Conservation (phyloP, 1,140 invertebrate genomes). For the Agrypnia vestita region DNA sequence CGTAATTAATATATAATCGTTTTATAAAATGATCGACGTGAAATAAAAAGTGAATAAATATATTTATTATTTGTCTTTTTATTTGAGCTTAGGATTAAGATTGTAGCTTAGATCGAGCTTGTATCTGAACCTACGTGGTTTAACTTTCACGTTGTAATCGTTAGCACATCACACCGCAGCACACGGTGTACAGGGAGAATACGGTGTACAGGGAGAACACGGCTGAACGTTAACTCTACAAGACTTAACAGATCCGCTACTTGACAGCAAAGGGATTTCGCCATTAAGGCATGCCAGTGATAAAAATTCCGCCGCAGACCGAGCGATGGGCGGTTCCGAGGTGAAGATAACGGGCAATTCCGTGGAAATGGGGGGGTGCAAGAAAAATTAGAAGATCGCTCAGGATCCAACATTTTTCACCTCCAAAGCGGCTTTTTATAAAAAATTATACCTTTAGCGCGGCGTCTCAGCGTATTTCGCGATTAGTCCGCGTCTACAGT, state of each 20-base stretch:
- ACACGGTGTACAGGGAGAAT: too few relatives aligned
- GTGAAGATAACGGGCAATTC: slow-evolving; percentile 4
- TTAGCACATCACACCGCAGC: too few relatives aligned
- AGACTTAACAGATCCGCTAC: slow-evolving; percentile 25
- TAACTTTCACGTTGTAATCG: too few relatives aligned
- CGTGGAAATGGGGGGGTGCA: neutral
- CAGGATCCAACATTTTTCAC: neutral
- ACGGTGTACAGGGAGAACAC: too few relatives aligned
- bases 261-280: slow-evolving; percentile 21
- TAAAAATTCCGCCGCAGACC: slow-evolving; percentile 2
- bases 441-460: neutral
- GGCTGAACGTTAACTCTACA: slow-evolving; percentile 15
- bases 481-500: too few relatives aligned
- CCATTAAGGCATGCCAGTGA: neutral
- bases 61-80: too few relatives aligned
- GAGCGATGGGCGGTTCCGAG: neutral
- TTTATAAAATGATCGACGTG: too few relatives aligned
- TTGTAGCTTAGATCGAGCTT: too few relatives aligned
- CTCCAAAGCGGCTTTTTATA: neutral
- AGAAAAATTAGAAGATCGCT: neutral
- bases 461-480: neutral
- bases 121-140: too few relatives aligned
- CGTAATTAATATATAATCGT: too few relatives aligned
- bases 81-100: too few relatives aligned
- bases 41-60: too few relatives aligned